These are phyloP conservation scores for Diorhabda elongata DNA, from an alignment of 1,140 invertebrate species.

Conservation along the genomic window DNA sequence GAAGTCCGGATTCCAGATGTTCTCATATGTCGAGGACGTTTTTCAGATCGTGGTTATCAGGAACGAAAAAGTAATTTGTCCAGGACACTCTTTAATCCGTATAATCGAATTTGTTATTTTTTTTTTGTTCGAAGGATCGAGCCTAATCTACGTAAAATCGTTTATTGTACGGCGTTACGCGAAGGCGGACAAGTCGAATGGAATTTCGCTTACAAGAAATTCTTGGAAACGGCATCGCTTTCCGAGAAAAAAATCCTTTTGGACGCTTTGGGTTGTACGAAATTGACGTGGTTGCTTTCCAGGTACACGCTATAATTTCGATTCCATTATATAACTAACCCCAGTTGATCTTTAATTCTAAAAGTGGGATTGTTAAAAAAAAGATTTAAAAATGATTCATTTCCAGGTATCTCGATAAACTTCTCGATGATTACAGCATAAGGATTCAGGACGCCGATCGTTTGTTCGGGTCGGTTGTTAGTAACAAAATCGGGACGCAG, in stretches of 20 bases:
- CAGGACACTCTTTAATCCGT: background rate
- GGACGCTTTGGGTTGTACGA: constrained; percentile 64
- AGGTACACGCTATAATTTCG: constrained; percentile 44
- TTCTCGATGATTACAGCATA: constrained; percentile 58
- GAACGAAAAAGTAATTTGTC: constrained; percentile 27
- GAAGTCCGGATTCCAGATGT: constrained; percentile 50
- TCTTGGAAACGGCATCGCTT: constrained; percentile 62
- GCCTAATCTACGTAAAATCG: constrained; percentile 63
- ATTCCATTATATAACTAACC: too few relatives aligned
- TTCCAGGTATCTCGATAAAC: constrained; percentile 56
- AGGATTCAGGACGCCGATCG: constrained; percentile 64
- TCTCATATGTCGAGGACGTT: constrained; percentile 43
- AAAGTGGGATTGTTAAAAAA: background rate
- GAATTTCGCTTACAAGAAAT: constrained; percentile 74
- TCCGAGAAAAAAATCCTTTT: constrained; percentile 64
- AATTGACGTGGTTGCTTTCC: constrained; percentile 71
- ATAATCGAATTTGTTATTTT: background rate
- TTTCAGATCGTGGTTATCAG: constrained; percentile 50
- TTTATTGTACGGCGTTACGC: constrained; percentile 76
- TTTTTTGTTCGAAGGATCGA: constrained; percentile 59
- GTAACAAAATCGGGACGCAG: constrained; percentile 56
- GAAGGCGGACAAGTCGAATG: constrained; percentile 71
- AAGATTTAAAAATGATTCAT: constrained; percentile 20
- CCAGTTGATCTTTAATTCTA: too few relatives aligned
- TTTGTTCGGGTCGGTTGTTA: constrained; percentile 58